phyloP scores from a whole-genome alignment of 1,140 invertebrate genomes.

The Hyposmocoma kahamanoa region DNA sequence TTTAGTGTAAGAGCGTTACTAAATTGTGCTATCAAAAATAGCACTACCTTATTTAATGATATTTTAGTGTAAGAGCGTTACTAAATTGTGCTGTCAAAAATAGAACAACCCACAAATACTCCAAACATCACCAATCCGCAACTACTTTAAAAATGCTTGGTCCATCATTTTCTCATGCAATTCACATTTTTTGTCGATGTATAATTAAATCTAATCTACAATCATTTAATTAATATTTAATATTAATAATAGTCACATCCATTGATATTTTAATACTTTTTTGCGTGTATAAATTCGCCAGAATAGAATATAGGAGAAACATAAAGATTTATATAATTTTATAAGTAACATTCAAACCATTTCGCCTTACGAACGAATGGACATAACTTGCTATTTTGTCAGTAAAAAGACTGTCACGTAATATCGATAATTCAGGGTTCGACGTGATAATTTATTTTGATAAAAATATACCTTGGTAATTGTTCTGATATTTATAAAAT shows the following conservation, averaged over 20 bases:
- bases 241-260: constrained; percentile 28
- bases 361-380: constrained; percentile 19
- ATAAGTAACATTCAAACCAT: constrained; percentile 17
- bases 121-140: neutral
- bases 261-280: constrained; percentile 13
- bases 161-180: neutral
- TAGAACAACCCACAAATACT: neutral
- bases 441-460: too few species aligned
- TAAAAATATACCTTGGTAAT: too few species aligned
- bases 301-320: constrained; percentile 7
- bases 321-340: too few species aligned
- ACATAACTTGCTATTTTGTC: neutral
- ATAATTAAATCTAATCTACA: neutral
- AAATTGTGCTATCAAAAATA: too few species aligned
- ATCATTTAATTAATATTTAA: neutral
- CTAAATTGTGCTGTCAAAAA: neutral
- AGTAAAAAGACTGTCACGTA: constrained; percentile 6
- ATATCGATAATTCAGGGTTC: constrained; percentile 25
- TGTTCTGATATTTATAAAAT: too few species aligned
- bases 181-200: neutral
- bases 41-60: too few species aligned
- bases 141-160: neutral
- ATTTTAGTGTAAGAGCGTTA: neutral
- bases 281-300: constrained; percentile 14
- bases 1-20: neutral